Conservation (phyloP, 1,140 invertebrate species). For the Ladona fulva region DNA sequence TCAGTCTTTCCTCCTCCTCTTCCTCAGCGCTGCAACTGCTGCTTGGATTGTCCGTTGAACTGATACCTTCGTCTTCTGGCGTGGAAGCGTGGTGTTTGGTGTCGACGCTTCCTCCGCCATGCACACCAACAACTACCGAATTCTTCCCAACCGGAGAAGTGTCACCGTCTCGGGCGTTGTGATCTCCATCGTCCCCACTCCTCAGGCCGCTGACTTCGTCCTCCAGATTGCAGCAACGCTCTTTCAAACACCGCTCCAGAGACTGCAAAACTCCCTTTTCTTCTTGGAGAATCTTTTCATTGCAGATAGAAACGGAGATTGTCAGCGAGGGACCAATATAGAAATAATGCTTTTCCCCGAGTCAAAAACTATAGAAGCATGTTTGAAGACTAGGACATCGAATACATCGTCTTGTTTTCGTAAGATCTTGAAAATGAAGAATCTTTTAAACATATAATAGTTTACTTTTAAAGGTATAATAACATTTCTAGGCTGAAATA, state of each 20-base stretch:
- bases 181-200: conserved; percentile 20
- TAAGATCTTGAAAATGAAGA: too few species aligned
- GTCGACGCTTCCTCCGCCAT: not conserved
- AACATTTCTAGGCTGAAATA: too few species aligned
- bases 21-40: conserved; percentile 8
- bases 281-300: conserved; percentile 57
- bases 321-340: too few species aligned
- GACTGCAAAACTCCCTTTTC: conserved; percentile 64
- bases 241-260: conserved; percentile 67
- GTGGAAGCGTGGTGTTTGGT: conserved; percentile 38
- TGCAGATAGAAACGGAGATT: conserved; percentile 26
- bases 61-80: conserved; percentile 76
- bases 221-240: conserved; percentile 59
- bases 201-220: conserved; percentile 40
- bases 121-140: conserved; percentile 20
- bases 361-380: too few species aligned
- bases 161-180: not conserved
- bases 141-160: conserved; percentile 29
- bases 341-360: too few species aligned
- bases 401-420: too few species aligned
- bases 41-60: conserved; percentile 54
- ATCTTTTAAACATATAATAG: too few species aligned
- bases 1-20: not conserved
- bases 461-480: too few species aligned
- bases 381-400: too few species aligned